Percentiles rank a stretch among this genome's conserved stretches.
phyloP scores from a whole-genome alignment of 2,797 vertebrate genomes.

The Neomorphus geoffroyi region DNA sequence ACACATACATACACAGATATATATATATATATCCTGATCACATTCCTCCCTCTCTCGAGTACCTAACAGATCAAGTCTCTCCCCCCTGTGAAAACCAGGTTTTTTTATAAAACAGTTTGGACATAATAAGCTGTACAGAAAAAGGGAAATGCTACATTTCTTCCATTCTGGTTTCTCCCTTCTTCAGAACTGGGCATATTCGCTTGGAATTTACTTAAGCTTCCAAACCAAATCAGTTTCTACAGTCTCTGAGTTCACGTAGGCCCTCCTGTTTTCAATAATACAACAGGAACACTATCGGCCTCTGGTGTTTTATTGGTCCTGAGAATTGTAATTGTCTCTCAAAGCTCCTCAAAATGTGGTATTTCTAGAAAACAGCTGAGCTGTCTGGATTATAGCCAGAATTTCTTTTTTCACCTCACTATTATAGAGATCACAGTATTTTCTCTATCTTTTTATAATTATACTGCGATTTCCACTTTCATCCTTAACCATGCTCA shows the following conservation, averaged over 20 bases:
- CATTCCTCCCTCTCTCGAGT: not conserved
- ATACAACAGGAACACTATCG: slow-evolving; percentile 41
- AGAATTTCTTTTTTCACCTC: slow-evolving; percentile 29
- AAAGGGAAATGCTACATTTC: slow-evolving; percentile 18
- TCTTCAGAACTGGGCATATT: not conserved
- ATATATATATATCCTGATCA: not conserved
- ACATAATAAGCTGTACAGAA: not conserved
- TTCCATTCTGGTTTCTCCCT: slow-evolving; percentile 30
- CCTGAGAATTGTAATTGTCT: slow-evolving; percentile 55
- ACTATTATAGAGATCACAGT: not conserved
- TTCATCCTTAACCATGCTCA: not conserved
- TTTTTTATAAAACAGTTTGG: not conserved
- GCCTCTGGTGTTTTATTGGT: slow-evolving; percentile 60
- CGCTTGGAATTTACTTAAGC: slow-evolving; percentile 14
- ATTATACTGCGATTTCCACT: slow-evolving; percentile 1
- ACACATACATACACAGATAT: rapidly evolving
- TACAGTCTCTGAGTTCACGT: not conserved
- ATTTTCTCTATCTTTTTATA: slow-evolving; percentile 43
- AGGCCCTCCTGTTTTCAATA: slow-evolving; percentile 61
- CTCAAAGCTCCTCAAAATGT: slow-evolving; percentile 55
- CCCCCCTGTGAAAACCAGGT: not conserved
- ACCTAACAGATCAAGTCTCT: not conserved
- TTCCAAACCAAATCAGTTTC: slow-evolving; percentile 53
- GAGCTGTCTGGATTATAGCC: slow-evolving; percentile 42
- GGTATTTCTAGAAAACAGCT: slow-evolving; percentile 56